Percentiles rank a stretch among this genome's conserved stretches.
These are phyloP conservation scores for Embiotoca jacksoni DNA, from an alignment of 2,113 vertebrate genomes.

Conservation along the genomic window DNA sequence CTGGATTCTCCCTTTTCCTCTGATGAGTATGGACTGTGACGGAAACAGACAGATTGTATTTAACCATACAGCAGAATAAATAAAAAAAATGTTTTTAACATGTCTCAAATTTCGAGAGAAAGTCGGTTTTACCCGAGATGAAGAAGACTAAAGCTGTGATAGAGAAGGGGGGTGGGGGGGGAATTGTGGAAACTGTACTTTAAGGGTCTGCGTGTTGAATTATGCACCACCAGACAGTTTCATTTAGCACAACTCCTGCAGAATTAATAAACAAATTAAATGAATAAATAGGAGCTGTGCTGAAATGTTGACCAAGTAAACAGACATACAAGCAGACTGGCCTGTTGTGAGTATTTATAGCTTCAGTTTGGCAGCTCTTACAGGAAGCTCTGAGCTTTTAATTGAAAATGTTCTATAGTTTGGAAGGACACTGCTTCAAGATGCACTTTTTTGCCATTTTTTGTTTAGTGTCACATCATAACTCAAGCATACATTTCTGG, in stretches of 20 bases:
- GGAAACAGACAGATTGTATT: slow-evolving; percentile 20
- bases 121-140: not conserved
- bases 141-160: not conserved
- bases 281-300: slow-evolving; percentile 43
- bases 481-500: slow-evolving; percentile 21
- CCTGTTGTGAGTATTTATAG: slow-evolving; percentile 78
- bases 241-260: slow-evolving; percentile 40
- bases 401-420: slow-evolving; percentile 75
- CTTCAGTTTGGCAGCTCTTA: slow-evolving; percentile 70
- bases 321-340: slow-evolving; percentile 71
- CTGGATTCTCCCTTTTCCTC: slow-evolving; percentile 65
- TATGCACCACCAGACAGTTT: slow-evolving; percentile 14
- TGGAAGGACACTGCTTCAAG: slow-evolving; percentile 42
- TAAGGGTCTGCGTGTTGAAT: not conserved
- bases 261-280: slow-evolving; percentile 53
- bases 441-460: slow-evolving; percentile 55
- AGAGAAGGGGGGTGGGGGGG: not conserved
- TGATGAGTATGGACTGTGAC: slow-evolving; percentile 19
- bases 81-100: not conserved
- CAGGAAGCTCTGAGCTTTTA: slow-evolving; percentile 69
- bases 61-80: slow-evolving; percentile 21
- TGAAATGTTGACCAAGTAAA: slow-evolving; percentile 77
- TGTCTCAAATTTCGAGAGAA: not conserved
- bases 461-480: slow-evolving; percentile 15
- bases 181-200: not conserved